phyloP scores from a whole-genome alignment of 1,140 invertebrate species.

The Dendrolimus punctatus region DNA sequence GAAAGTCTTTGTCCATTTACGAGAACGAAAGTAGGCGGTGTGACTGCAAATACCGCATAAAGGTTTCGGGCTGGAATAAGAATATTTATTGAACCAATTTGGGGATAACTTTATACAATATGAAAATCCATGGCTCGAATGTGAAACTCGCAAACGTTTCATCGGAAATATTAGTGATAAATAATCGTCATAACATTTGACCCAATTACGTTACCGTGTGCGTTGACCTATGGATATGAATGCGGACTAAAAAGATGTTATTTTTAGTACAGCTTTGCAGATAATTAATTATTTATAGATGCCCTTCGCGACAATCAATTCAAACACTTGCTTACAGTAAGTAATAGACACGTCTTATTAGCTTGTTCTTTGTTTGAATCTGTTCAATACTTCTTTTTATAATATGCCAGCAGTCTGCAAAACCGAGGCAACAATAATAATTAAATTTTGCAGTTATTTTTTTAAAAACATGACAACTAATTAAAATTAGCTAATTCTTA shows the following conservation, averaged over 20 bases:
- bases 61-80: constrained; percentile 11
- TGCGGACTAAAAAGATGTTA: constrained; percentile 65
- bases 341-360: constrained; percentile 29
- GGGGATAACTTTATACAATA: constrained; percentile 6
- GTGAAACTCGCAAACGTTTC: constrained; percentile 10
- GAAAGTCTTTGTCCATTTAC: constrained; percentile 23
- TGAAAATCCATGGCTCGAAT: constrained; percentile 7
- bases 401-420: too few relatives aligned
- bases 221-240: constrained; percentile 65
- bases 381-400: too few relatives aligned
- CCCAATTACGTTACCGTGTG: constrained; percentile 59
- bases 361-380: constrained; percentile 2
- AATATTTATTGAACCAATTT: constrained; percentile 2
- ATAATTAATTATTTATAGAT: constrained; percentile 70
- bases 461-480: too few relatives aligned
- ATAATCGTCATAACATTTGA: constrained; percentile 57
- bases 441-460: too few relatives aligned
- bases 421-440: too few relatives aligned
- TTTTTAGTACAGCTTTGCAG: constrained; percentile 69
- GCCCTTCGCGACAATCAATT: constrained; percentile 44
- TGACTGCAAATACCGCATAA: constrained; percentile 58
- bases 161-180: constrained; percentile 23
- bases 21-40: constrained; percentile 50
- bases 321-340: constrained; percentile 29
- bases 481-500: too few relatives aligned